Conservation (phyloP, 2,888 invertebrate species). For the Empis livida region DNA sequence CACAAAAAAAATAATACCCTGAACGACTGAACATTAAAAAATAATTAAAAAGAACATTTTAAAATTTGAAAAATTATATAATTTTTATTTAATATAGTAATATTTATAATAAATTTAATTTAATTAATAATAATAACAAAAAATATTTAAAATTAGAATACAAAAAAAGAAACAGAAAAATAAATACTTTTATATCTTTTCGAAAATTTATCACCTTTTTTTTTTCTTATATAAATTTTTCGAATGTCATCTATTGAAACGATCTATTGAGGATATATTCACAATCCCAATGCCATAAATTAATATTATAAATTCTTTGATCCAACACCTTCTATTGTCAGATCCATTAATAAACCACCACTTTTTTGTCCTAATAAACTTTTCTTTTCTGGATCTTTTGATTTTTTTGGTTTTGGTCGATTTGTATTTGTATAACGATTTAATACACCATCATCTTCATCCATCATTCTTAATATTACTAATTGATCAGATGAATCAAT, state of each 20-base stretch:
- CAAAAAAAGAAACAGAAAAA: neutral
- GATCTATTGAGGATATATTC: no score
- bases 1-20: no score
- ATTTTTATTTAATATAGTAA: no score
- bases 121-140: no score
- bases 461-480: slow-evolving; percentile 88
- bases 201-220: neutral
- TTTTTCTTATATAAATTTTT: no score
- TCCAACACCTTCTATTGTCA: neutral
- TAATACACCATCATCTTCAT: slow-evolving; percentile 75
- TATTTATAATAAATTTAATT: no score
- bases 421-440: slow-evolving; percentile 53
- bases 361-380: slow-evolving; percentile 32
- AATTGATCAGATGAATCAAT: slow-evolving; percentile 87
- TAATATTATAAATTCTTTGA: neutral
- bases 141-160: no score
- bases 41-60: no score
- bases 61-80: no score
- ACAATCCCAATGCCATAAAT: no score
- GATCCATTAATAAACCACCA: neutral
- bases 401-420: slow-evolving; percentile 44
- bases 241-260: neutral
- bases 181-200: neutral
- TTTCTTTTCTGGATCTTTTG: slow-evolving; percentile 44
- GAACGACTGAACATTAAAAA: no score